Conservation (phyloP, 2,113 vertebrate genomes). For the Oplegnathus fasciatus region DNA sequence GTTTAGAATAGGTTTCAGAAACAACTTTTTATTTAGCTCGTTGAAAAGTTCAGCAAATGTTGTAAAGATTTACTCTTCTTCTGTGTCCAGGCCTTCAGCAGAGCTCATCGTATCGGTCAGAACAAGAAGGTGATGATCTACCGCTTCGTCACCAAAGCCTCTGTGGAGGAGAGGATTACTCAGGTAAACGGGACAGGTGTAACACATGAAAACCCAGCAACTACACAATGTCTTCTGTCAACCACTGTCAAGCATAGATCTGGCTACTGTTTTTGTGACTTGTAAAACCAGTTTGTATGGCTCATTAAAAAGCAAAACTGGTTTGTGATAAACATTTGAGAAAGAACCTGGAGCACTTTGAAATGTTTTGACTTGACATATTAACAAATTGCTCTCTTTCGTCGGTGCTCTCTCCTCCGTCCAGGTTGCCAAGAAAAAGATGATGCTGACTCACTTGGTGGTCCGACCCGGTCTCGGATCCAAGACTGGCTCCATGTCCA, state of each 20-base stretch:
- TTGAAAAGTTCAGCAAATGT: neutral
- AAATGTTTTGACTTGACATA: neutral
- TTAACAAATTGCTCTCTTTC: neutral
- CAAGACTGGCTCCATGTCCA: constrained; percentile 98
- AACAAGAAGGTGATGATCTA: constrained; percentile 99
- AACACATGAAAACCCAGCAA: neutral
- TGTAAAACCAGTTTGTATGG: no score
- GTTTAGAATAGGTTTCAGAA: neutral
- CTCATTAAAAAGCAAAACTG: no score
- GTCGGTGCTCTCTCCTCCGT: neutral
- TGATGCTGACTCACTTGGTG: constrained; percentile 98
- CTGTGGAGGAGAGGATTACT: constrained; percentile 98
- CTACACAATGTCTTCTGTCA: neutral
- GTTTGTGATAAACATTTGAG: neutral
- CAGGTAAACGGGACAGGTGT: constrained; percentile 78
- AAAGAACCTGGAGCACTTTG: neutral
- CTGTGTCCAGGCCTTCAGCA: constrained; percentile 91
- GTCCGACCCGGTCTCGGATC: constrained; percentile 96
- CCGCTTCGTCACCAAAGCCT: constrained; percentile 97
- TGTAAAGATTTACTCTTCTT: neutral
- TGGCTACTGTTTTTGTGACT: neutral
- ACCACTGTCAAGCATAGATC: neutral
- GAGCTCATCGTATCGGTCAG: constrained; percentile 97
- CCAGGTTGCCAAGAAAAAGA: constrained; percentile 97
- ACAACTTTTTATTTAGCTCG: neutral